Evolutionary conservation across 2,888 invertebrate genomes (phyloP), one percentile per base, ranked within the genome.

Genomic region (Lingula anatina): DNA sequence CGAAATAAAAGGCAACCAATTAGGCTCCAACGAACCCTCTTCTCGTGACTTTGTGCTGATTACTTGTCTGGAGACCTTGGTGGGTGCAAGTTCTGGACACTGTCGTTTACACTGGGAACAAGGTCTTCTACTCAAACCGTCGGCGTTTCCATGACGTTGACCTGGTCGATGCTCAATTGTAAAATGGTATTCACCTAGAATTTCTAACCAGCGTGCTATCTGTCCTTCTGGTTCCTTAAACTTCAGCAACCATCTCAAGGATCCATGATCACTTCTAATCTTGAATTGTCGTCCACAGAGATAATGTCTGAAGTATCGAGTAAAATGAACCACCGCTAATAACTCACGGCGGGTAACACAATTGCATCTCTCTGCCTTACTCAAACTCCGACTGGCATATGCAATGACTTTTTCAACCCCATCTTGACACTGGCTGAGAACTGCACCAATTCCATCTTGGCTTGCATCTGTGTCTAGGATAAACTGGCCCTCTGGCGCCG

Each of bases 151-250:
- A 50, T 57, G 49, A 3, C 40, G 18, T 26, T 40, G 18, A 9
- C 54, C 58, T 26, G 39, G 25, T 28, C 49, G 24, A 28, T 54
- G 44, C 20, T 44, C 24, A 23, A 53, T 49, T 18, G 38, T 41
- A 23, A 55, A 43, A 18, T 52, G 25, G 46, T 50, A 55, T 12
- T 40, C 28, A 7, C 47, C 38, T 25, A 56, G 43, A 5, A 35
- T 23, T 38, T 52, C 51, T n/a, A 54, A 45, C 57, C 53, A 54
- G 28, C 56, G 25, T 21, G 57, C 53, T 5, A 53, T 27, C 45
- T 51, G 52, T n/a, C 57, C 51, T 18, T 46, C 46, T 15, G 56
- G 49, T 23, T 50, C 41, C 26, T 53, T 49, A 31, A 52, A 44
- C 27, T 38, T 45, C n/a, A 44, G 36, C 9, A 60, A 45, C 56